phyloP scores from a whole-genome alignment of 2,113 vertebrate species.

The Oreocharis arfaki region DNA sequence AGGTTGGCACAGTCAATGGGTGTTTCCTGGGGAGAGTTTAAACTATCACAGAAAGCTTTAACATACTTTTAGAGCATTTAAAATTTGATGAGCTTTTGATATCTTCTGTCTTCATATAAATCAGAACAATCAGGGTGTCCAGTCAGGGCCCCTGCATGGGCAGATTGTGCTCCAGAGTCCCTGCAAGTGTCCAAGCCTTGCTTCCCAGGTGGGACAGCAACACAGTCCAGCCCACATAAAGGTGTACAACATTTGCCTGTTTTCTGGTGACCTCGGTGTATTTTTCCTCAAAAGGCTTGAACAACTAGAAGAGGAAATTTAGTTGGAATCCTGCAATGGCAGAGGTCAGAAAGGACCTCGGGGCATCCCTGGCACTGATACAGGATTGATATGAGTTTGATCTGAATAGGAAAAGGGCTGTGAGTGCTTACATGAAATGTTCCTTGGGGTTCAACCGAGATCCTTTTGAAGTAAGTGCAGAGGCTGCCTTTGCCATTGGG shows the following conservation, averaged over 20 bases:
- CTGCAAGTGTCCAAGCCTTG: background rate
- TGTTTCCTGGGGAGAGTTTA: background rate
- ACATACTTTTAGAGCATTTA: background rate
- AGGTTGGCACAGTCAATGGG: background rate
- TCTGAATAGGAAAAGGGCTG: background rate
- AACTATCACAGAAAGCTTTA: background rate
- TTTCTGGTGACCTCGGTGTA: background rate
- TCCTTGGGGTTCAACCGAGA: background rate
- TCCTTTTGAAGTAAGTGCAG: background rate
- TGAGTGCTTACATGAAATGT: background rate
- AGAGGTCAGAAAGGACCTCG: background rate
- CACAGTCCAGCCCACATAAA: background rate
- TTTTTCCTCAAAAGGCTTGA: background rate
- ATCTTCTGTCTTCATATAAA: background rate
- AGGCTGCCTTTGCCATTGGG: background rate
- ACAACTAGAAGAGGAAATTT: background rate
- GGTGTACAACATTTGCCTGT: background rate
- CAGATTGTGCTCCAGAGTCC: background rate
- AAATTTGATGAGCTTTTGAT: background rate
- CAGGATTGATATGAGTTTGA: background rate
- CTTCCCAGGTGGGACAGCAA: background rate
- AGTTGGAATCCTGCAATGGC: background rate
- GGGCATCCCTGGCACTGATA: background rate
- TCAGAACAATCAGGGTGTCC: background rate
- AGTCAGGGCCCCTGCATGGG: background rate